Base-by-base conservation (phyloP, 2,888 invertebrate species). In the Trachelus iudaicus region DNA sequence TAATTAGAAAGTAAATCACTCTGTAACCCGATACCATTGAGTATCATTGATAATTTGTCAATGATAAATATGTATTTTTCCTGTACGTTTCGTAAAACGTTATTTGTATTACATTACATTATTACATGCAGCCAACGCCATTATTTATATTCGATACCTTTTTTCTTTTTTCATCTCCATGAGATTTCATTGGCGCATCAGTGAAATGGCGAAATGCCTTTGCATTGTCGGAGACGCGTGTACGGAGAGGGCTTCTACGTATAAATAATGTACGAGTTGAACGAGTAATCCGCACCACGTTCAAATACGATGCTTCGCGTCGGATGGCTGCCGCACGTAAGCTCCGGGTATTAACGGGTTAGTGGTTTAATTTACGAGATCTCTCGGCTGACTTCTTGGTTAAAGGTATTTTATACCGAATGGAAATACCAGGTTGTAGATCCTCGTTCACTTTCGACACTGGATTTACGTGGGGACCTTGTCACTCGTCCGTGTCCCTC, bases 131-230 rank as follows among this genome's bases (percentile, higher is more conserved):
- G 31, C 31, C n/a, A n/a, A n/a, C n/a, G n/a, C n/a, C n/a, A n/a
- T 37, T 12, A 3, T 37, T 35, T 35, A 12, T 0, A 4, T 15
- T 15, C 0, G 4, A 15, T 4, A 37, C n/a, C n/a, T 13, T 4
- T 37, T 37, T 13, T 37, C 1, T 37, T 13, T 13, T 37, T 37
- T 37, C 37, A 37, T 37, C 37, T 4, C 37, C 11, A 11, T 35
- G 1, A 13, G 1, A 9, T 56, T 23, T 9, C 1, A 0, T 56
- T 9, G 9, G 23, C 2, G 56, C 0, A 56, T 0, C 0, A 23
- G 2, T 6, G 0, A 56, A 56, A 9, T 9, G 9, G 23, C 23
- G 23, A 56, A 23, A 9, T 23, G 9, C 56, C 23, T 9, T 9
- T 23, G 9, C 56, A 23, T 23, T 2, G 2, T 15, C 2, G 56